Base-by-base conservation (phyloP, 2,888 invertebrate genomes). In the Agrilus mali region DNA sequence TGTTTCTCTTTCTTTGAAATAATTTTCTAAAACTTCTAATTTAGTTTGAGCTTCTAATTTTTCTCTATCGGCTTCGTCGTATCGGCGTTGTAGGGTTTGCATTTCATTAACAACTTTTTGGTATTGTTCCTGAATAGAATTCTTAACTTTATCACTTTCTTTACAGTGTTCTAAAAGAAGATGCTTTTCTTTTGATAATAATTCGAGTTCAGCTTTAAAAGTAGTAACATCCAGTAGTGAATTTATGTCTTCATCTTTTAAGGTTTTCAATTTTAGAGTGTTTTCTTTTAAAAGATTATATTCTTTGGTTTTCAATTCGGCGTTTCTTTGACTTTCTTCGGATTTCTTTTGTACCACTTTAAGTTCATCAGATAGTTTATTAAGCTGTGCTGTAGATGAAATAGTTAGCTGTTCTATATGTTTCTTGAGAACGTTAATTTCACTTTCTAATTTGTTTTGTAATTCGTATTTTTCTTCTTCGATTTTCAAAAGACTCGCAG, bases 1-100 rank as follows among this genome's bases (percentile, higher is more conserved):
- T 12, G 80, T 74, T 65, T 93, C 93, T 55, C 87, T 83, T 51
- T 93, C 89, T 58, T 90, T 87, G 69, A 93, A 93, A 65, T 92
- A 93, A 59, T 82, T 83, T 0, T 86, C 83, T 34, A 94, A 70
- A 1, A 93, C 90, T 59, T 87, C 86, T 2, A 93, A 72, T 55
- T 86, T 78, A 1, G 88, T 90, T 54, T 80, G 74, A 0, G 88
- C 83, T 61, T 92, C 90, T 1, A 78, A 73, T 55, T 79, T 80
- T 44, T 81, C 80, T 50, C 77, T 77, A 56, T 84, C 82, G 1
- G 81, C 79, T 51, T 75, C 66, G 55, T 75, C 74, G 53, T 74
- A 77, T 52, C 76, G 75, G 46, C 71, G 70, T 47, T 72, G 72
- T 13, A 80, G 62, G 39, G 65, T 65, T 36, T 67, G 63, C 16